A percentile compares a stretch with the other conserved stretches of the same genome.
Evolutionary conservation across 2,113 vertebrate genomes (phyloP).

Genomic region (Tachysurus vachellii): DNA sequence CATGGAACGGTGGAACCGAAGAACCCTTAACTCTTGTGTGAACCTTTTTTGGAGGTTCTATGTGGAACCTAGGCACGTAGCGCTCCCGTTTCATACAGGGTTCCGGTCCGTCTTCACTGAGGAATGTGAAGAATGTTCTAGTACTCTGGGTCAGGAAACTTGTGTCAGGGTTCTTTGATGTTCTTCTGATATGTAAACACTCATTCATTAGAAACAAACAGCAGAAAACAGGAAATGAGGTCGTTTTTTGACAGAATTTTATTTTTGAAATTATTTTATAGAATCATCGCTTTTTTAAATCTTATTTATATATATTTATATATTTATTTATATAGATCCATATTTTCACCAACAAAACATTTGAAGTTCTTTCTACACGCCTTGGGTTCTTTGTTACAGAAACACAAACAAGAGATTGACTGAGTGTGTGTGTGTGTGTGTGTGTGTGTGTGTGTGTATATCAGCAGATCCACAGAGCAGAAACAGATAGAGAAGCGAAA

Average conservation of each 20-base stretch:
- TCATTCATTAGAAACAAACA: not conserved
- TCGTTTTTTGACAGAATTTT: conserved; percentile 60
- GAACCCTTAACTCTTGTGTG: too few species aligned
- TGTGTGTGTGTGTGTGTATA: not conserved
- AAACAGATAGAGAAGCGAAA: not conserved
- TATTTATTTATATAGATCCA: conserved; percentile 53
- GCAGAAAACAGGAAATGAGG: not conserved
- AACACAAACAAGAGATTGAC: not conserved
- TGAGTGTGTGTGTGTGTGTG: not conserved
- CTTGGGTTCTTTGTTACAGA: conserved; percentile 36
- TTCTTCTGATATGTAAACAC: not conserved
- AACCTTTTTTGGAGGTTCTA: not conserved
- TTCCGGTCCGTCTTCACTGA: not conserved
- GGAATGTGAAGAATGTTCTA: not conserved
- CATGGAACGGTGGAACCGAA: too few species aligned
- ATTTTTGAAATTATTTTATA: conserved; percentile 77
- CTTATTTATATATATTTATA: conserved; percentile 55
- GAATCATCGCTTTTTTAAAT: conserved; percentile 69
- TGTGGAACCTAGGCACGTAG: not conserved
- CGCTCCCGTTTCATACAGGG: not conserved
- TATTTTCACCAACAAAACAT: conserved; percentile 63
- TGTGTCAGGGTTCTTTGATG: not conserved
- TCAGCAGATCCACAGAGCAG: not conserved
- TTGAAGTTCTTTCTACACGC: conserved; percentile 59
- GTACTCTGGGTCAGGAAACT: too few species aligned